Evolutionary conservation across 2,888 invertebrate genomes (phyloP).

Genomic region (Caenorhabditis virilis): DNA sequence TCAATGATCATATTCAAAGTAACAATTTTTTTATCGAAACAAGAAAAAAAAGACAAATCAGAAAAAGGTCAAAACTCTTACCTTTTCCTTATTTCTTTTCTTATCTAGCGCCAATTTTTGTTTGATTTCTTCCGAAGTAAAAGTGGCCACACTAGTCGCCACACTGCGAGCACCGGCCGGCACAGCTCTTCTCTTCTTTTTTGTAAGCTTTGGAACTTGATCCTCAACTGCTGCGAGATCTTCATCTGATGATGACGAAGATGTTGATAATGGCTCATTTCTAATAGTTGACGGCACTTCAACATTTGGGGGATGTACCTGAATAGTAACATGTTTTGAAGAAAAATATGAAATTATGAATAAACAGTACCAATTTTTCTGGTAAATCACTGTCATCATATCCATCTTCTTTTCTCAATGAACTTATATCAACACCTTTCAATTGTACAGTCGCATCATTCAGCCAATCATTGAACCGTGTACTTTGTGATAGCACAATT

Average conservation of each 20-base stretch:
- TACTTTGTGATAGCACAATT: conserved; percentile 44
- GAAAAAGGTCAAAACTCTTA: conserved; percentile 1
- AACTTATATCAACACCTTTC: conserved; percentile 31
- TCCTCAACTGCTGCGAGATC: conserved; percentile 23
- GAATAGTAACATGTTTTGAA: neutral
- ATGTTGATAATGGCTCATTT: too few species aligned
- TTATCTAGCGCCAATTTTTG: conserved; percentile 54
- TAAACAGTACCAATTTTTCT: conserved; percentile 22
- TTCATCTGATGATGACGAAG: conserved; percentile 14
- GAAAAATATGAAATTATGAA: too few species aligned
- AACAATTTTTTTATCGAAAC: neutral
- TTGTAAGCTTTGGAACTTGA: conserved; percentile 12
- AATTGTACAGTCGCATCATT: conserved; percentile 52
- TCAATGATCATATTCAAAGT: neutral
- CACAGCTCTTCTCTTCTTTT: conserved; percentile 9
- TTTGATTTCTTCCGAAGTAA: conserved; percentile 61
- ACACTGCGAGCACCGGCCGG: conserved; percentile 31
- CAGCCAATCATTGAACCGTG: conserved; percentile 63
- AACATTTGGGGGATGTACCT: too few species aligned
- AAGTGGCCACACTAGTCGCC: conserved; percentile 50
- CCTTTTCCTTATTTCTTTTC: conserved; percentile 59
- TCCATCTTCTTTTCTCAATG: conserved; percentile 28
- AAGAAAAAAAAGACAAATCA: too few species aligned
- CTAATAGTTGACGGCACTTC: too few species aligned
- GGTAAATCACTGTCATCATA: conserved; percentile 29